These are phyloP conservation scores for Atrichornis clamosus DNA, from an alignment of 2,113 vertebrate genomes.

Conservation along the genomic window DNA sequence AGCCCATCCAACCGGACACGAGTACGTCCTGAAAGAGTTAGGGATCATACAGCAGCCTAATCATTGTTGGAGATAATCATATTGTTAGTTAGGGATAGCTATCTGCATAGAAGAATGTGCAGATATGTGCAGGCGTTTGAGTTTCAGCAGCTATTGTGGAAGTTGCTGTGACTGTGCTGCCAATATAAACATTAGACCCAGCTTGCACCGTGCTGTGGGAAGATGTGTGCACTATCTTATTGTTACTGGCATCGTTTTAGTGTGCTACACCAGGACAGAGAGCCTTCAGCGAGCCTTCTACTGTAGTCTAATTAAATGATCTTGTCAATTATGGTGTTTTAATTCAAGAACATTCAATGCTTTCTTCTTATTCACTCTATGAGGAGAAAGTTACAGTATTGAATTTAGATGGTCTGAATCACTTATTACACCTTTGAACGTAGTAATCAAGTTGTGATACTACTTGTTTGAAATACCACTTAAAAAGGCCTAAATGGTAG, in stretches of 20 bases:
- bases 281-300: background rate
- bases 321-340: background rate
- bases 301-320: background rate
- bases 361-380: background rate
- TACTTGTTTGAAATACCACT: background rate
- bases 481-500: background rate
- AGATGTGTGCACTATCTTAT: background rate
- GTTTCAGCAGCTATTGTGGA: background rate
- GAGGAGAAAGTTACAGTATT: background rate
- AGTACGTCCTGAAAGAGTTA: background rate
- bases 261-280: background rate
- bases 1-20: background rate
- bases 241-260: background rate
- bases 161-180: background rate
- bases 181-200: background rate
- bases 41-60: background rate
- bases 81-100: background rate
- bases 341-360: background rate
- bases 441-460: background rate
- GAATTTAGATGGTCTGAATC: background rate
- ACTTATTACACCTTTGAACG: background rate
- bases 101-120: accelerated
- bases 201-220: background rate
- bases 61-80: background rate
- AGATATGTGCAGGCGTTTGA: background rate